Conservation (phyloP, 2,113 vertebrate genomes). For the Bubo blakistoni region DNA sequence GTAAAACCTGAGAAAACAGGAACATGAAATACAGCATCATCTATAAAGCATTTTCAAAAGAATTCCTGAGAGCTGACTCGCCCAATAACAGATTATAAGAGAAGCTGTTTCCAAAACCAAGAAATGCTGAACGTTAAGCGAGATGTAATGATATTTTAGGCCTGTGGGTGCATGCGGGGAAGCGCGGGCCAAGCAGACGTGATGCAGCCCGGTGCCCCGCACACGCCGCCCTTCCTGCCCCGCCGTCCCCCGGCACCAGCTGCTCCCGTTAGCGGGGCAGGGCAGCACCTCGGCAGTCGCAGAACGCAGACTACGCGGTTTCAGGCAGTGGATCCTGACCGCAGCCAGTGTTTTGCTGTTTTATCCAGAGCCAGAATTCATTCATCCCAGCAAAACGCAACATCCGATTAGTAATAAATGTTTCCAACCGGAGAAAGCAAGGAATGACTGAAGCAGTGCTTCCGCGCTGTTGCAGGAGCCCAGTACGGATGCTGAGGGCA, state of each 20-base stretch:
- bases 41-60: not conserved
- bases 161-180: not conserved
- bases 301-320: not conserved
- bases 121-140: accelerated
- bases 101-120: not conserved
- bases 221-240: not conserved
- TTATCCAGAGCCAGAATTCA: not conserved
- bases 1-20: not conserved
- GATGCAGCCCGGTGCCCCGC: not conserved
- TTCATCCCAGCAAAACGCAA: not conserved
- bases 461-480: not conserved
- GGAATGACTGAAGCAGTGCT: not conserved
- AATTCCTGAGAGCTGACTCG: not conserved
- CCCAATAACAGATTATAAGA: accelerated
- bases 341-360: not conserved
- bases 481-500: accelerated
- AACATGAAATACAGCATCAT: not conserved
- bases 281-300: not conserved
- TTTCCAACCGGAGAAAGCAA: not conserved
- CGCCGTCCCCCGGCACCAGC: not conserved
- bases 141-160: not conserved
- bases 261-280: accelerated
- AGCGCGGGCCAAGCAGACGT: not conserved
- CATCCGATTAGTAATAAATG: too few species aligned
- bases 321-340: not conserved